Evolutionary conservation across 2,888 invertebrate genomes (phyloP), one percentile per base, ranked within the genome.

Genomic region (Apeira syringaria): DNA sequence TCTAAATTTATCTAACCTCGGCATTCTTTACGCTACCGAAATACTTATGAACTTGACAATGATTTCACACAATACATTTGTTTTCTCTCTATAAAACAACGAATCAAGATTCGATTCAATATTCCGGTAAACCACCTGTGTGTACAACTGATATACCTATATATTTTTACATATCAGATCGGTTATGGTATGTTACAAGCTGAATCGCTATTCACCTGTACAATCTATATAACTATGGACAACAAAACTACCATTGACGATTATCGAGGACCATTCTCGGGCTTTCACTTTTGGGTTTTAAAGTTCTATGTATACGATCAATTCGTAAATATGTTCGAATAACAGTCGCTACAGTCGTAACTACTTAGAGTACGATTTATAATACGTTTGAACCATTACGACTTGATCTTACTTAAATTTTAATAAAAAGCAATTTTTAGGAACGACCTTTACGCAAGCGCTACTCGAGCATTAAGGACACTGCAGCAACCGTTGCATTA

Each of bases 401-500:
- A 43, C 48, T 63, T 57, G 55, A 59, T 56, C 64, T 63, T 64
- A 69, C 63, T 42, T 35, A 33, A 22, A 37, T 49, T 43, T 61
- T 66, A 68, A 72, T 67, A 68, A 61, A n/a, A 70, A 56, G 64
- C 64, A 65, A 68, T 74, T 79, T 71, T 70, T 61, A 73, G 72
- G 68, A 66, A 75, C 74, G 78, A 73, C 80, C 82, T 82, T 81
- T 80, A 71, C 74, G 69, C 73, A 75, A 79, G 71, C 68, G 64
- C 60, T 72, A 69, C 61, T 79, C 75, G 74, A 75, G 67, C 83
- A 79, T 80, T 79, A 78, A 79, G 76, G 80, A 79, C 77, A 75
- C 69, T 59, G 65, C 56, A 60, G 60, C 65, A 65, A 66, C 63
- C 48, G 51, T 56, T 45, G 48, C 63, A 69, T 74, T 73, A 68